phyloP scores from a whole-genome alignment of 2,888 invertebrate species.

The Epirrita christyi region DNA sequence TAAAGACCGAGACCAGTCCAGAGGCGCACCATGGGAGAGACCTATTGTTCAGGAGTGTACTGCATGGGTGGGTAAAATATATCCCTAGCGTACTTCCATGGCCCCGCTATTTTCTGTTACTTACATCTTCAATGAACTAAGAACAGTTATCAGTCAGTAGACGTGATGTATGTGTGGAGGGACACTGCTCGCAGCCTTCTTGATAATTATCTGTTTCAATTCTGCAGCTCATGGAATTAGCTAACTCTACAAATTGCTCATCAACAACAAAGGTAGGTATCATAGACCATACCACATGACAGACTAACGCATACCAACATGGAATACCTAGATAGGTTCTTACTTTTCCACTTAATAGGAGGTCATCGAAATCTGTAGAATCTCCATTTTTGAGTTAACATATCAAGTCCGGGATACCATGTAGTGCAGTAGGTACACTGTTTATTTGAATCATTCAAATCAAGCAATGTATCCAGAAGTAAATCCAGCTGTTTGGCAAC shows the following conservation, averaged over 20 bases:
- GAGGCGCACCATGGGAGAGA: too few relatives aligned
- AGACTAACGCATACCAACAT: too few relatives aligned
- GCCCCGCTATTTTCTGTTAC: slow-evolving; percentile 23
- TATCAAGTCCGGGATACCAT: too few relatives aligned
- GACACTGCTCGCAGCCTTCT: slow-evolving; percentile 31
- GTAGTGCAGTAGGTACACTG: neutral
- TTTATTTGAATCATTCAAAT: slow-evolving; percentile 7
- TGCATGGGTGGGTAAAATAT: too few relatives aligned
- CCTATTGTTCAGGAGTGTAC: neutral
- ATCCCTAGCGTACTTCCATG: too few relatives aligned
- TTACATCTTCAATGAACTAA: slow-evolving; percentile 49
- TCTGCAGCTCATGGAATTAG: slow-evolving; percentile 18
- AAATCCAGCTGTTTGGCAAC: slow-evolving; percentile 28
- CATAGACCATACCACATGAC: too few relatives aligned
- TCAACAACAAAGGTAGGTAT: slow-evolving; percentile 6
- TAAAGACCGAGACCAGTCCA: too few relatives aligned
- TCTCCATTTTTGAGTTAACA: too few relatives aligned
- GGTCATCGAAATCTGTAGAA: too few relatives aligned
- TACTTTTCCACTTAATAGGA: too few relatives aligned
- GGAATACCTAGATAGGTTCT: too few relatives aligned
- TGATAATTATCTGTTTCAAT: slow-evolving; percentile 52
- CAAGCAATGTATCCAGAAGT: slow-evolving; percentile 9
- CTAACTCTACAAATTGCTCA: slow-evolving; percentile 12
- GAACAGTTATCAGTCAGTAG: slow-evolving; percentile 74
- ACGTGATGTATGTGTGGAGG: slow-evolving; percentile 64